A percentile compares a stretch with the other conserved stretches of the same genome.
These are phyloP conservation scores for Antitype chi DNA, from an alignment of 2,888 invertebrate species.

Conservation along the genomic window DNA sequence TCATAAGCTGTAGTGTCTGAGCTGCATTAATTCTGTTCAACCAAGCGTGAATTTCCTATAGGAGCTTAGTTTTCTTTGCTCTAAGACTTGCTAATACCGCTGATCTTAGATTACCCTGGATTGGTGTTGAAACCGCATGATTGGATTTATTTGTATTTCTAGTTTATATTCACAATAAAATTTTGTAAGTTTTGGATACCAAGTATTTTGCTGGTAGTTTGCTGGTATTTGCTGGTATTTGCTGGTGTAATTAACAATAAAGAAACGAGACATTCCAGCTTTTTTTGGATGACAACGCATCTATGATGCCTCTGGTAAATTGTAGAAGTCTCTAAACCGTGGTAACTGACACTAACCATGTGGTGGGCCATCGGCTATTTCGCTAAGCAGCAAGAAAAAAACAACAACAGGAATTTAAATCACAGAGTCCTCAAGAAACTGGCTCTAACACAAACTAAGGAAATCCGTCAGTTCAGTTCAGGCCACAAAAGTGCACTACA, in stretches of 20 bases:
- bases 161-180: too few relatives aligned
- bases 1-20: conserved; percentile 3
- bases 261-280: too few relatives aligned
- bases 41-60: conserved; percentile 17
- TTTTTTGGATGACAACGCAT: not conserved
- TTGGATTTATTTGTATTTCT: not conserved
- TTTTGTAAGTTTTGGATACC: not conserved
- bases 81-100: conserved; percentile 3
- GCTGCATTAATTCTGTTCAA: conserved; percentile 22
- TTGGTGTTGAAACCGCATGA: not conserved
- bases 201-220: not conserved
- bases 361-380: not conserved
- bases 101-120: conserved; percentile 5
- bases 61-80: conserved; percentile 16
- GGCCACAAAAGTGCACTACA: conserved; percentile 55
- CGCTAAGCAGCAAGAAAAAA: not conserved
- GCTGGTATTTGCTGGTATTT: too few relatives aligned
- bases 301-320: not conserved
- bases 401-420: not conserved
- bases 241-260: not conserved
- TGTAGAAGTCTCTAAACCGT: not conserved
- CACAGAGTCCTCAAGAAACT: not conserved
- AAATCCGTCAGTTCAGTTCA: conserved; percentile 24
- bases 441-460: not conserved
- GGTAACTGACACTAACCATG: not conserved